phyloP scores from a whole-genome alignment of 2,113 vertebrate genomes.

The Dolichallabes microphthalmus region DNA sequence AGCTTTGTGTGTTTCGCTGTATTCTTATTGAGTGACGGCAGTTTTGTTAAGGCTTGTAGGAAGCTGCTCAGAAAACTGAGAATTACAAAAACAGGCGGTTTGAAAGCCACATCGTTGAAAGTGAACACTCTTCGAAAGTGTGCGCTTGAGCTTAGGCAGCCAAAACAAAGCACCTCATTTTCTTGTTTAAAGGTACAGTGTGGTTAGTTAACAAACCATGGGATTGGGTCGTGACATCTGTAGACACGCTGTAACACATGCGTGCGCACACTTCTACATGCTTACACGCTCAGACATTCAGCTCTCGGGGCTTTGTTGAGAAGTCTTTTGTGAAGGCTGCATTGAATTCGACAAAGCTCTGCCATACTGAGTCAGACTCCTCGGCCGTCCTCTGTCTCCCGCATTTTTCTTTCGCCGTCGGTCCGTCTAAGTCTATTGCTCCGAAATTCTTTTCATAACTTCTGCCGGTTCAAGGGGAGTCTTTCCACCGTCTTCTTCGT shows the following conservation, averaged over 20 bases:
- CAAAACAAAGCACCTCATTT: constrained; percentile 62
- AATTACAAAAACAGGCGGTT: not conserved
- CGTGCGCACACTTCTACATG: not conserved
- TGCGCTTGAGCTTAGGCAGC: constrained; percentile 62
- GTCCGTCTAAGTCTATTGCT: not conserved
- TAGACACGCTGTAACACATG: constrained; percentile 33
- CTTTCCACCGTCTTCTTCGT: not conserved
- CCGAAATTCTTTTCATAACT: constrained; percentile 15
- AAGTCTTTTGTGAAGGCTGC: constrained; percentile 66
- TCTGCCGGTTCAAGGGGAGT: constrained; percentile 3
- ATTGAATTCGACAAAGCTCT: constrained; percentile 68
- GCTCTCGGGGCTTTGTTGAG: constrained; percentile 68
- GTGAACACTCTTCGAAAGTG: constrained; percentile 46
- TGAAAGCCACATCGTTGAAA: not conserved
- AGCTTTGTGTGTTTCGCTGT: constrained; percentile 8
- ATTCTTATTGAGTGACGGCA: constrained; percentile 39
- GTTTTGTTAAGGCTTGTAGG: constrained; percentile 13
- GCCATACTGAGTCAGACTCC: constrained; percentile 58
- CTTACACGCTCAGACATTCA: constrained; percentile 23
- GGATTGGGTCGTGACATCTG: constrained; percentile 58
- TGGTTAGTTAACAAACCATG: constrained; percentile 67
- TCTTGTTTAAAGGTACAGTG: constrained; percentile 53
- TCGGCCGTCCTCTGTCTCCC: not conserved
- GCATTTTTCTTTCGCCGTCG: constrained; percentile 10
- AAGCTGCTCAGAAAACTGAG: not conserved